Conservation (phyloP, 2,888 invertebrate genomes). For the Dioctria linearis region DNA sequence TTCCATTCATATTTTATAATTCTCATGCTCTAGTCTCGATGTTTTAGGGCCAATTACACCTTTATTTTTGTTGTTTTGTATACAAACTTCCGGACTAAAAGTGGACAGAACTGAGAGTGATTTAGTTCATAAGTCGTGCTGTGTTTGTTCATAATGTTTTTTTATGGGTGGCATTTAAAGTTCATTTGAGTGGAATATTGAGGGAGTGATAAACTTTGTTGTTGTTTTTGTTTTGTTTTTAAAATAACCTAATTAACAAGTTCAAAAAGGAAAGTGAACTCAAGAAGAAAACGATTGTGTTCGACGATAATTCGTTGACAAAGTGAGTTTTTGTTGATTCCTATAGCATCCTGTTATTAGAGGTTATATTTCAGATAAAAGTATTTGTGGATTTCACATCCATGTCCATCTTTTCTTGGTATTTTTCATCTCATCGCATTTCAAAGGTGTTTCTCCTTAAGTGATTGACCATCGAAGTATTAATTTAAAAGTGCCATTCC, state of each 20-base stretch:
- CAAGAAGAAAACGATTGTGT: background rate
- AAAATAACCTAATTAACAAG: conserved; percentile 2
- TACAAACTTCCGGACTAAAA: too few species aligned
- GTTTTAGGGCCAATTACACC: background rate
- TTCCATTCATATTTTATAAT: background rate
- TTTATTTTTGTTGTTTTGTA: background rate
- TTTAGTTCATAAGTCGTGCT: background rate
- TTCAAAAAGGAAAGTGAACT: conserved; percentile 12
- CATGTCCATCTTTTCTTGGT: conserved; percentile 23
- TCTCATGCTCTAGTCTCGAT: conserved; percentile 30
- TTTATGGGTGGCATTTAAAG: too few species aligned
- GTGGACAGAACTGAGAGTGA: conserved; percentile 16
- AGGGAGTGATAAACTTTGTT: too few species aligned
- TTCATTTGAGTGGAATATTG: too few species aligned
- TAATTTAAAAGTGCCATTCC: conserved; percentile 32
- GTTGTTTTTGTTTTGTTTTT: too few species aligned
- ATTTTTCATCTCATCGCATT: background rate
- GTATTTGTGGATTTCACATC: background rate
- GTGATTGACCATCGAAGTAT: conserved; percentile 17
- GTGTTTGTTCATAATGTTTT: too few species aligned
- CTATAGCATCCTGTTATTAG: too few species aligned
- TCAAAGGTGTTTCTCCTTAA: conserved; percentile 13
- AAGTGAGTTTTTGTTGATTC: too few species aligned
- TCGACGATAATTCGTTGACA: background rate
- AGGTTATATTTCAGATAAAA: too few species aligned